A percentile compares a stretch with the other conserved stretches of the same genome.
phyloP scores from a whole-genome alignment of 2,113 vertebrate species.

The Labeo catla region DNA sequence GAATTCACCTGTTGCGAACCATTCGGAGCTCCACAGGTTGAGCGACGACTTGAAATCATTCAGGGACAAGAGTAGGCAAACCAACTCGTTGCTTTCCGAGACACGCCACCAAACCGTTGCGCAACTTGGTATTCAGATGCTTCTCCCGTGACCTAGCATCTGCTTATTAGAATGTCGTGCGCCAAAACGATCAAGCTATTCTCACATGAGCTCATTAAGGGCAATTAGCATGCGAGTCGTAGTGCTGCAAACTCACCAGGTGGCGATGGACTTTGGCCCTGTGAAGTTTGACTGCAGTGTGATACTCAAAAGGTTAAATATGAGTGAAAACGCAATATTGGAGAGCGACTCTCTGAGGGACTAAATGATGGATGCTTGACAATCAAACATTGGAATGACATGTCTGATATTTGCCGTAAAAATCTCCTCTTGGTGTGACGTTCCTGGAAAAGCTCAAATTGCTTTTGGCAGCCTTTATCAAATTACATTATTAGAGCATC shows the following conservation, averaged over 20 bases:
- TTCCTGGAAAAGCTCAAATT: neutral
- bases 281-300: neutral
- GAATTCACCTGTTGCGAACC: neutral
- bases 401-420: neutral
- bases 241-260: neutral
- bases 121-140: neutral
- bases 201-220: conserved; percentile 42
- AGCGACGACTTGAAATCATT: neutral
- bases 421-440: neutral
- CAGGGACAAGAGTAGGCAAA: neutral
- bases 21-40: neutral
- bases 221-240: conserved; percentile 3
- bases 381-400: neutral
- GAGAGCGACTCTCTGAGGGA: neutral
- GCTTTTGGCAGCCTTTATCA: conserved; percentile 21
- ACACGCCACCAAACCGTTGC: neutral
- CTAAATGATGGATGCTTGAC: neutral
- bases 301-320: conserved; percentile 10
- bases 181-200: conserved; percentile 18
- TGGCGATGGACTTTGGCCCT: conserved; percentile 4
- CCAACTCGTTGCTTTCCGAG: neutral
- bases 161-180: neutral
- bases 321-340: neutral
- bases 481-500: conserved; percentile 26
- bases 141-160: conserved; percentile 13